Conservation (phyloP, 37 sponge, comb jelly and placozoan genomes). For the Theonella swinhoei region DNA sequence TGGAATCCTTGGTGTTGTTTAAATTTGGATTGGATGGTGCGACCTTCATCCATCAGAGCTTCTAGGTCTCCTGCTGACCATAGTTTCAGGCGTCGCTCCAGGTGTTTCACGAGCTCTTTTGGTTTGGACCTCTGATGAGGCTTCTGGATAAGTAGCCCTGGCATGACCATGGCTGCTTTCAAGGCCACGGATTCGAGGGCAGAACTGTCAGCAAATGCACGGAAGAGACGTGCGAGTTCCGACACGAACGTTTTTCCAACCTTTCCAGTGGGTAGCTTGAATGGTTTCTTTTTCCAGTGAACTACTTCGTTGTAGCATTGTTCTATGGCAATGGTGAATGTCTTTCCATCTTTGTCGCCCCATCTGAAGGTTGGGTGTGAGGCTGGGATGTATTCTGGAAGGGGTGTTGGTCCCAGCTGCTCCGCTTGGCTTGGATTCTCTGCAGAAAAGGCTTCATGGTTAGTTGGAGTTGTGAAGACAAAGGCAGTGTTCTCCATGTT, state of each 20-base stretch:
- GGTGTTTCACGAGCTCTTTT: slow-evolving; percentile 6
- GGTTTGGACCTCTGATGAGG: background rate
- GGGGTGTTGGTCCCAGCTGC: background rate
- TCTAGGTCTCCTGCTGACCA: slow-evolving; percentile 38
- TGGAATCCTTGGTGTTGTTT: background rate
- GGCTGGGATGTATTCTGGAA: too few relatives aligned
- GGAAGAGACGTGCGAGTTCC: slow-evolving; percentile 16
- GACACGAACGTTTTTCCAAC: slow-evolving; percentile 28
- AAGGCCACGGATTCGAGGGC: slow-evolving; percentile 19
- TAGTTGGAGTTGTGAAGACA: background rate
- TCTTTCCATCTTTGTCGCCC: too few relatives aligned
- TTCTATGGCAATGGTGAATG: too few relatives aligned
- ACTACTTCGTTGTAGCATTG: slow-evolving; percentile 21
- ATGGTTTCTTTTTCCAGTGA: slow-evolving; percentile 5
- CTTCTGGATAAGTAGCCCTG: slow-evolving; percentile 33
- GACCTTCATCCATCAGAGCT: slow-evolving; percentile 13
- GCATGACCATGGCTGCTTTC: slow-evolving; percentile 13
- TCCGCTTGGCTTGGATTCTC: background rate
- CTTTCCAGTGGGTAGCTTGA: slow-evolving; percentile 12
- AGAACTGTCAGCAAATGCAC: slow-evolving; percentile 18
- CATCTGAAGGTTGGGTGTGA: too few relatives aligned
- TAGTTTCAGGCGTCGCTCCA: slow-evolving; percentile 31
- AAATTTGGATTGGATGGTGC: slow-evolving; percentile 15
- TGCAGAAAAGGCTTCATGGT: too few relatives aligned
- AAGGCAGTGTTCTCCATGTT: background rate